Percentiles rank a stretch among this genome's conserved stretches.
Conservation (phyloP, 1,140 invertebrate genomes). For the Cydia amplana region DNA sequence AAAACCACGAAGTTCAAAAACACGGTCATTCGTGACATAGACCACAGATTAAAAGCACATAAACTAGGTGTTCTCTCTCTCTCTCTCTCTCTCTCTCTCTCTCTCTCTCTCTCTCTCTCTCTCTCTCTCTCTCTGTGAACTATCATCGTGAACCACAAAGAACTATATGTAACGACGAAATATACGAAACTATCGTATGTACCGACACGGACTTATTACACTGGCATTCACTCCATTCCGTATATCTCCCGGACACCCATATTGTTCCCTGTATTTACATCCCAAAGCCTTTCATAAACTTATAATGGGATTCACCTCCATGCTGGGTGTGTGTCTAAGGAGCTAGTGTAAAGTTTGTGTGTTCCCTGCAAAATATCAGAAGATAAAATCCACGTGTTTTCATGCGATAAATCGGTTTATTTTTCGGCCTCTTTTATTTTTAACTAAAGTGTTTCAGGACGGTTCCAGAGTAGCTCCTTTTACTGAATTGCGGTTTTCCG, state of each 20-base stretch:
- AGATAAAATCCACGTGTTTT: conserved; percentile 1
- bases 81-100: neutral
- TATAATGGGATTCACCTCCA: neutral
- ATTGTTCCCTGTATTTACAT: neutral
- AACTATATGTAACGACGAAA: neutral
- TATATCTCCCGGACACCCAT: neutral
- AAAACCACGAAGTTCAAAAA: too few relatives aligned
- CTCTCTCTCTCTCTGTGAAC: neutral
- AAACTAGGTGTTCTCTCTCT: neutral
- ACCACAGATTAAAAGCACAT: neutral
- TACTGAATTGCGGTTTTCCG: neutral
- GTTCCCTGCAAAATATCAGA: neutral
- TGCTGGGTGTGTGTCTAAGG: neutral
- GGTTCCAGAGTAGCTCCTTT: neutral
- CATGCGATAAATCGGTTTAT: neutral
- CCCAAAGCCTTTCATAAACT: conserved; percentile 5
- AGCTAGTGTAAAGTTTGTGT: too few relatives aligned
- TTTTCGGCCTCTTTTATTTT: conserved; percentile 1
- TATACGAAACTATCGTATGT: neutral
- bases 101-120: neutral
- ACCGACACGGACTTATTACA: neutral
- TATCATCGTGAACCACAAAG: neutral
- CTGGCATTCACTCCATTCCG: neutral
- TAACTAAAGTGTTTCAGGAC: neutral
- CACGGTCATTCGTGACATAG: too few relatives aligned